Percentiles rank a stretch among this genome's conserved stretches.
Evolutionary conservation across 2,888 invertebrate species (phyloP).

Genomic region (Eristalinus sepulchralis): DNA sequence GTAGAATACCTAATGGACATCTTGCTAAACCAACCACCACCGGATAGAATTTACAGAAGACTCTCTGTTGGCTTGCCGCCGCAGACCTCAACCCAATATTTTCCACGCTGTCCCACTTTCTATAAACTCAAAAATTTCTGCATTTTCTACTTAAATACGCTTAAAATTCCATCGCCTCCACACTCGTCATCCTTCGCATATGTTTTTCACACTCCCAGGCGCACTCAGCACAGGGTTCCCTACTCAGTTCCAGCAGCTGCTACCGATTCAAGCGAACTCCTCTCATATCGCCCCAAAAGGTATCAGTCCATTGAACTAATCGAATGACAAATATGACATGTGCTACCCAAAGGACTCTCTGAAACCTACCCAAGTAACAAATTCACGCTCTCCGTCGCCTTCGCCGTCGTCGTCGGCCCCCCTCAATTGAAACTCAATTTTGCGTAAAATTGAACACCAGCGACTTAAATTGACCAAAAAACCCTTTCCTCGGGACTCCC

Average conservation of each 20-base stretch:
- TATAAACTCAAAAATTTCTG: too few species aligned
- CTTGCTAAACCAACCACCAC: too few species aligned
- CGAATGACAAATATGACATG: background rate
- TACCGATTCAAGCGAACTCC: background rate
- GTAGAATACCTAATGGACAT: too few species aligned
- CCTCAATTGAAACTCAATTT: slow-evolving; percentile 46
- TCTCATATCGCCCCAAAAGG: background rate
- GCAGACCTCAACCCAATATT: too few species aligned
- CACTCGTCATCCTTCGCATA: too few species aligned
- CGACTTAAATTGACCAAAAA: slow-evolving; percentile 57
- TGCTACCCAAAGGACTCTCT: background rate
- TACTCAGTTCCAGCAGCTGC: background rate
- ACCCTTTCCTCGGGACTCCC: slow-evolving; percentile 15
- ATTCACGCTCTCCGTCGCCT: background rate
- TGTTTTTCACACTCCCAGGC: background rate
- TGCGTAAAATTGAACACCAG: slow-evolving; percentile 52
- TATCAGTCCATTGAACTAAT: background rate
- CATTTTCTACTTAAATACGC: too few species aligned
- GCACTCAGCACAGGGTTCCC: background rate
- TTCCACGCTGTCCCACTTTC: too few species aligned
- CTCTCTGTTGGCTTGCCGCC: too few species aligned
- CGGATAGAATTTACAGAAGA: too few species aligned
- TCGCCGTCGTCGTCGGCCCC: background rate
- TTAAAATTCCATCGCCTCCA: too few species aligned
- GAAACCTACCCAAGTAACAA: slow-evolving; percentile 14